These are phyloP conservation scores for Hydra vulgaris DNA, from an alignment of 30 jellyfish, hydroid and myxozoan species.

Conservation along the genomic window DNA sequence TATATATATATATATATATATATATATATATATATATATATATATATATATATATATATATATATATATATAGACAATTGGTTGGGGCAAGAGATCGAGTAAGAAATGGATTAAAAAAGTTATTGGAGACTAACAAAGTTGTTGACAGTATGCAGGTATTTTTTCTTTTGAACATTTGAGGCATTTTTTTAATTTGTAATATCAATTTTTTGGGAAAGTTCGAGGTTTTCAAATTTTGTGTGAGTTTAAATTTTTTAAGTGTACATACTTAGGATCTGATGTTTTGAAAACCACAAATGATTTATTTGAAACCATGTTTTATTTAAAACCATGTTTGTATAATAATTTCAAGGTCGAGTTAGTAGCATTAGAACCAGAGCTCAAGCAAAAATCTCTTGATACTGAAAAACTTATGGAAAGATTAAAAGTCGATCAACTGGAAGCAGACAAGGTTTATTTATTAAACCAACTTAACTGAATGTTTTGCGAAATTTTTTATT, in stretches of 20 bases:
- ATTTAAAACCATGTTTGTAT: not conserved
- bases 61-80: slow-evolving; percentile 54
- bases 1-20: too few relatives aligned
- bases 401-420: slow-evolving; percentile 84
- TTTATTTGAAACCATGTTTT: too few relatives aligned
- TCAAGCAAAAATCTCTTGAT: slow-evolving; percentile 67
- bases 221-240: too few relatives aligned
- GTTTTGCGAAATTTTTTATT: too few relatives aligned
- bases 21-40: too few relatives aligned
- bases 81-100: slow-evolving; percentile 69
- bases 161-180: not conserved
- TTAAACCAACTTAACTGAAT: too few relatives aligned
- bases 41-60: too few relatives aligned
- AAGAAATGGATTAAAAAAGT: slow-evolving; percentile 61
- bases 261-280: too few relatives aligned
- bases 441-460: slow-evolving; percentile 65
- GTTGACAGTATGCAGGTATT: slow-evolving; percentile 86
- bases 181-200: not conserved
- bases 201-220: too few relatives aligned
- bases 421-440: slow-evolving; percentile 76
- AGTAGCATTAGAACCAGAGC: slow-evolving; percentile 83
- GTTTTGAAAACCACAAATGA: too few relatives aligned
- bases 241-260: too few relatives aligned
- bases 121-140: slow-evolving; percentile 59
- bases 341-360: slow-evolving; percentile 49